Conservation (phyloP, 2,888 invertebrate genomes). For the Athalia rosae region DNA sequence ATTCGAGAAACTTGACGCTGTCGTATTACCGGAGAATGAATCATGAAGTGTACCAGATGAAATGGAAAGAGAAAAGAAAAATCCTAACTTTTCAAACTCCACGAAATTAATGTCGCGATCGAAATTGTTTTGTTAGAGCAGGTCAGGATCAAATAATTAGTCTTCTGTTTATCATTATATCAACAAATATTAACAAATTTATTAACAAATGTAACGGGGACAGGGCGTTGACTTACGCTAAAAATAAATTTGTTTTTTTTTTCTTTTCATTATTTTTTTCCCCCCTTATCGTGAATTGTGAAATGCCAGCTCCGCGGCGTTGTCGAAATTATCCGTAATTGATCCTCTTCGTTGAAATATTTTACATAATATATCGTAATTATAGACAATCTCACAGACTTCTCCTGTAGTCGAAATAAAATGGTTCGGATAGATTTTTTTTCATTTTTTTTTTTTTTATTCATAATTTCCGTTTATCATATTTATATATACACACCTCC, state of each 20-base stretch:
- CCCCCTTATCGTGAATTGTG: background rate
- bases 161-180: slow-evolving; percentile 48
- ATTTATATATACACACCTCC: background rate
- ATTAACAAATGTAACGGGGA: slow-evolving; percentile 59
- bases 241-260: background rate
- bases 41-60: background rate
- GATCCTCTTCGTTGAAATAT: slow-evolving; percentile 47
- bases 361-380: slow-evolving; percentile 15
- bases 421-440: background rate
- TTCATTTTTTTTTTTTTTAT: background rate
- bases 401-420: background rate
- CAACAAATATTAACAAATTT: slow-evolving; percentile 60
- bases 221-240: slow-evolving; percentile 47
- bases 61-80: background rate
- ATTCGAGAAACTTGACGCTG: slow-evolving; percentile 16
- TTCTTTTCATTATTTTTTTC: too few species aligned
- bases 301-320: slow-evolving; percentile 38
- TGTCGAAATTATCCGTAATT: slow-evolving; percentile 5
- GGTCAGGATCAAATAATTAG: slow-evolving; percentile 2
- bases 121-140: too few species aligned
- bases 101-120: too few species aligned
- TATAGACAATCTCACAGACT: background rate
- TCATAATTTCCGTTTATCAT: background rate
- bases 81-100: background rate
- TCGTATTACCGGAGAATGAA: background rate